Conservation (phyloP, 2,888 invertebrate genomes). For the Leptinotarsa peninsularis region DNA sequence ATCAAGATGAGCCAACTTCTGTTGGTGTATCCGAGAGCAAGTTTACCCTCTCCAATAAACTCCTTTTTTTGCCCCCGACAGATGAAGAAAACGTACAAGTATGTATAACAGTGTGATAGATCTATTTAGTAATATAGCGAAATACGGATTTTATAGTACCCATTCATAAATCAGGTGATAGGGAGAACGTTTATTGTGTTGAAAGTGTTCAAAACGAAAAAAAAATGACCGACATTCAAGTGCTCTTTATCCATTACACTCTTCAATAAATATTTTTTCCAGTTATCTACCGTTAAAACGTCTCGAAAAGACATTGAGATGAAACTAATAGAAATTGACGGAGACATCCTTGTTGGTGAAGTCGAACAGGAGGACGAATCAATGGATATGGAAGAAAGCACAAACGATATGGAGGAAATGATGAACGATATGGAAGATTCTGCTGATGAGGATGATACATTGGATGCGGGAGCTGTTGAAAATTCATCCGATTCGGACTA, state of each 20-base stretch:
- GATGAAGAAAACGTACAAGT: constrained; percentile 57
- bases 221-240: no score
- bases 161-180: no score
- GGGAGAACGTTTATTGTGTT: no score
- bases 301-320: constrained; percentile 62
- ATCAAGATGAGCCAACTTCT: constrained; percentile 38
- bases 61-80: constrained; percentile 63
- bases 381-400: constrained; percentile 43
- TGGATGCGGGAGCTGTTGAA: constrained; percentile 60
- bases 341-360: constrained; percentile 44
- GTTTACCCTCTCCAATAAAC: constrained; percentile 60
- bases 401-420: constrained; percentile 46
- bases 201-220: no score
- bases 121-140: neutral
- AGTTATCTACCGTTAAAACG: constrained; percentile 39
- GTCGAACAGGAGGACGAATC: constrained; percentile 33
- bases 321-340: constrained; percentile 62
- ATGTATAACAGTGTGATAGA: neutral
- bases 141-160: no score
- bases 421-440: constrained; percentile 45
- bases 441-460: constrained; percentile 41
- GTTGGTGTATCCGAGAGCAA: constrained; percentile 38
- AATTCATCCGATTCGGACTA: constrained; percentile 62
- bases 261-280: neutral
- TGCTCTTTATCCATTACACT: no score